phyloP scores from a whole-genome alignment of 2,797 vertebrate species.

The Platalea minor region DNA sequence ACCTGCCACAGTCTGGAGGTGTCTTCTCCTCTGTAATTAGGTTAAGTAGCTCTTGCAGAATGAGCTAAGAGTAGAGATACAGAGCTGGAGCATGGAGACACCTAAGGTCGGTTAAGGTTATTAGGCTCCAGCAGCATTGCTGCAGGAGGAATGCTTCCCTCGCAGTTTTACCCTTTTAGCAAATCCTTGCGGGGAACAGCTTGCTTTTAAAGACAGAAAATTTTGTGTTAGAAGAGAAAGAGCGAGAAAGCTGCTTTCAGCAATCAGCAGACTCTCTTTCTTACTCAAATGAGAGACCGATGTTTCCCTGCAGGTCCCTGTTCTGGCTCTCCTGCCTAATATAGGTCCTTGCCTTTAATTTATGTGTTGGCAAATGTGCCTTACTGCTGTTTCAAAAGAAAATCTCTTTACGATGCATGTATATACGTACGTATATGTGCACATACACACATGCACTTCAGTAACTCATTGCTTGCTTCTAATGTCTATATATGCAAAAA shows the following conservation, averaged over 20 bases:
- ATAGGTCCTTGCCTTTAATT: neutral
- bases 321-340: neutral
- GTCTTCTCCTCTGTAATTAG: conserved; percentile 37
- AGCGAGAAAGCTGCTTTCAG: neutral
- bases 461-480: neutral
- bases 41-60: conserved; percentile 46
- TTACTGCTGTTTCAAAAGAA: neutral
- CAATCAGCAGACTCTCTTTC: neutral
- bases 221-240: neutral
- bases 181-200: neutral
- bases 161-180: neutral
- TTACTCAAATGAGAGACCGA: neutral
- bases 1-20: neutral
- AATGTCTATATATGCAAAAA: neutral
- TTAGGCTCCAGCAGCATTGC: neutral
- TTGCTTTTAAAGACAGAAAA: neutral
- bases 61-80: neutral
- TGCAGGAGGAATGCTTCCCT: neutral
- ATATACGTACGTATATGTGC: neutral
- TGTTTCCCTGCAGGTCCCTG: neutral
- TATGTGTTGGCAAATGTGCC: neutral
- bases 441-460: neutral
- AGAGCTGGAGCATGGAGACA: neutral
- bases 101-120: neutral
- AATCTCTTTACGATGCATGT: neutral